phyloP scores from a whole-genome alignment of 2,113 vertebrate species.

The Opisthocomus hoazin region DNA sequence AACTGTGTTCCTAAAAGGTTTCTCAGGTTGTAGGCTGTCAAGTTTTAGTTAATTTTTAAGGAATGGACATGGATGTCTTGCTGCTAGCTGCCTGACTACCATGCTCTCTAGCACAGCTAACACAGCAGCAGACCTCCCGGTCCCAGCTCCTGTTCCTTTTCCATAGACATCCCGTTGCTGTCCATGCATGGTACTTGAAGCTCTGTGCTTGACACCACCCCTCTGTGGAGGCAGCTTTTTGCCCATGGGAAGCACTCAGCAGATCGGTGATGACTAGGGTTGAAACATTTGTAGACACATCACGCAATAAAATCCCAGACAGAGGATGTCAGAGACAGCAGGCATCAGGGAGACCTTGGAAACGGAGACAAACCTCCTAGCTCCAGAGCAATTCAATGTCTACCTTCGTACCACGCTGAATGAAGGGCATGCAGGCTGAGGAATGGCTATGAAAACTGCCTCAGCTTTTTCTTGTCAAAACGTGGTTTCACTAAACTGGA shows the following conservation, averaged over 20 bases:
- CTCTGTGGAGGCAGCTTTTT: not conserved
- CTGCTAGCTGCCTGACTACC: not conserved
- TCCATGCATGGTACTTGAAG: accelerated
- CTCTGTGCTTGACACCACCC: not conserved
- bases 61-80: not conserved
- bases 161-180: accelerated
- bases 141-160: not conserved
- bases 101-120: not conserved
- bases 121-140: too few relatives aligned
- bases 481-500: not conserved
- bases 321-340: not conserved
- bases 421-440: not conserved
- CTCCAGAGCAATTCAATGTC: not conserved
- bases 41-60: not conserved
- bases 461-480: not conserved
- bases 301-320: not conserved
- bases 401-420: too few relatives aligned
- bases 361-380: not conserved
- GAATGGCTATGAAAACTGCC: not conserved
- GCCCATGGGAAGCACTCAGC: not conserved
- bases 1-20: not conserved
- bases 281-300: not conserved
- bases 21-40: not conserved
- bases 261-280: too few relatives aligned
- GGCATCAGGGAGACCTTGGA: not conserved